phyloP scores from a whole-genome alignment of 2,797 vertebrate genomes.

The Sebastes oblongus region DNA sequence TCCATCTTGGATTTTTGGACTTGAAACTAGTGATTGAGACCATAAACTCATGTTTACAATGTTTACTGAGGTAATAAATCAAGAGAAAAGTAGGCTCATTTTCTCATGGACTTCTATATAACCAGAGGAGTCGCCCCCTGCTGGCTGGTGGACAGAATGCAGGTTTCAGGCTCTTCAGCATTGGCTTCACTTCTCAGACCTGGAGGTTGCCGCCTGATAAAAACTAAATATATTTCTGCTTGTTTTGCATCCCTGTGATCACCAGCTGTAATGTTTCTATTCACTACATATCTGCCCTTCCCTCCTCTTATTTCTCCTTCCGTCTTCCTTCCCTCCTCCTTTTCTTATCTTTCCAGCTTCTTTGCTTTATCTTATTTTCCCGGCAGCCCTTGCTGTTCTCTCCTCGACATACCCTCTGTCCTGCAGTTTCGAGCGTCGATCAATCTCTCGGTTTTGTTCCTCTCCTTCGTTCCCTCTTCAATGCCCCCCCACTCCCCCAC shows the following conservation, averaged over 20 bases:
- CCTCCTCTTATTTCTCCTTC: neutral
- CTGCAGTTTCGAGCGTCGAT: conserved; percentile 15
- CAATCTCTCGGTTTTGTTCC: conserved; percentile 7
- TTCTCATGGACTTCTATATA: too few species aligned
- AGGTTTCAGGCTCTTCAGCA: too few species aligned
- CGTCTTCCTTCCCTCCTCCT: neutral
- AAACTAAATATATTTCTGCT: neutral
- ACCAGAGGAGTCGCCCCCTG: too few species aligned
- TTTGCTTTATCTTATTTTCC: neutral
- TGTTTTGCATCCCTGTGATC: neutral
- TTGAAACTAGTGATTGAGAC: too few species aligned
- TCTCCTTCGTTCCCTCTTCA: neutral
- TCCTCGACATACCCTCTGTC: neutral
- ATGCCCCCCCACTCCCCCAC: neutral
- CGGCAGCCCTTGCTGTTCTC: conserved; percentile 17
- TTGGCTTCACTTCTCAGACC: too few species aligned
- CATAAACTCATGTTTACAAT: too few species aligned
- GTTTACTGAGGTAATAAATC: too few species aligned
- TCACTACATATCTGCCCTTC: neutral
- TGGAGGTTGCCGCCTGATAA: neutral
- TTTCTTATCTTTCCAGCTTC: conserved; percentile 6
- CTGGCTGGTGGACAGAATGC: too few species aligned
- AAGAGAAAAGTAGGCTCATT: too few species aligned
- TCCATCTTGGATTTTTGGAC: too few species aligned
- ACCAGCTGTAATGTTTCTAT: neutral